These are phyloP conservation scores for Sebastes schlegelii DNA, from an alignment of 2,113 vertebrate species.

Conservation along the genomic window DNA sequence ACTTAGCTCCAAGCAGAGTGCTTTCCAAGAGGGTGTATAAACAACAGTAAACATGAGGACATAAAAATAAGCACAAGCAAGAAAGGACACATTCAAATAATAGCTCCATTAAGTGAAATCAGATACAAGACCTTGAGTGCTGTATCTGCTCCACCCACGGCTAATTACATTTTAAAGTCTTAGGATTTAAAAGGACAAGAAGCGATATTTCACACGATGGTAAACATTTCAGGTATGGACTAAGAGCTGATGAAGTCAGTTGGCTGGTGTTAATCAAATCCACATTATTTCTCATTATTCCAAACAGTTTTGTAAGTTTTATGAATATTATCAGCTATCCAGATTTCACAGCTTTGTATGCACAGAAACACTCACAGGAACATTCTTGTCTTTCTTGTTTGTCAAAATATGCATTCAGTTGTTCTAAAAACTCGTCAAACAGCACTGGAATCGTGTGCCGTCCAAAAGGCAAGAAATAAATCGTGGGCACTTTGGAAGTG, in stretches of 20 bases:
- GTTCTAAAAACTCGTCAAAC: not conserved
- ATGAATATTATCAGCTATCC: not conserved
- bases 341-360: not conserved
- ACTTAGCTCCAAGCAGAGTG: conserved; percentile 26
- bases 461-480: not conserved
- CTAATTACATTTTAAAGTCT: conserved; percentile 23
- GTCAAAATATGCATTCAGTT: not conserved
- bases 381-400: not conserved
- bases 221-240: not conserved
- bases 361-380: not conserved
- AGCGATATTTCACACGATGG: conserved; percentile 12
- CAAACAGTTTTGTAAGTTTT: not conserved
- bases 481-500: not conserved
- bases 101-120: conserved; percentile 48
- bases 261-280: not conserved
- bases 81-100: conserved; percentile 29
- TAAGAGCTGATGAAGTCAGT: not conserved
- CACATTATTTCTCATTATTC: not conserved
- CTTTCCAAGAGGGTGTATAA: conserved; percentile 38
- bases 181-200: conserved; percentile 32
- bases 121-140: conserved; percentile 29
- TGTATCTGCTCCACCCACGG: conserved; percentile 17
- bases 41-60: conserved; percentile 36
- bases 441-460: not conserved
- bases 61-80: conserved; percentile 37